Percentiles rank a stretch among this genome's conserved stretches.
Conservation (phyloP, 2,797 vertebrate species). For the Chaetophractus vellerosus region DNA sequence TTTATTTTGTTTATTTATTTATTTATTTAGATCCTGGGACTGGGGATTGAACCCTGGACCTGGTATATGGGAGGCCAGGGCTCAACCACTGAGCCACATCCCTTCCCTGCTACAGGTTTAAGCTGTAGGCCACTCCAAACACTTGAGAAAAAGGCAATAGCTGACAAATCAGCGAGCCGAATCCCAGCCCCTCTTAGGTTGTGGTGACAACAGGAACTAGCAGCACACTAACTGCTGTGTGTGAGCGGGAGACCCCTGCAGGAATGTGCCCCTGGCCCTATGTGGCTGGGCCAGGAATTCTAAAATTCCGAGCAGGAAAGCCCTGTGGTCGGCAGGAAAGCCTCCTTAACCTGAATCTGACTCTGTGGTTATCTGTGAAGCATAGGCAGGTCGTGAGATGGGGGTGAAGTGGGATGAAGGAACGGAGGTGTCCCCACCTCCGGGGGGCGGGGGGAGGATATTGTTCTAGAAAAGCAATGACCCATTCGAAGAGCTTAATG, state of each 20-base stretch:
- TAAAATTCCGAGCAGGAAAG: neutral
- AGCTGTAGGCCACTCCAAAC: neutral
- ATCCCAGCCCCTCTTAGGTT: no score
- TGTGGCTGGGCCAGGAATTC: neutral
- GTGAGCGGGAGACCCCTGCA: rapidly evolving
- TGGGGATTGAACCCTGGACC: no score
- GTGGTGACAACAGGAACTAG: neutral
- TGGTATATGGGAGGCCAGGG: no score
- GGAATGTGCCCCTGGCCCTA: neutral
- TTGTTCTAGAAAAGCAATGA: neutral
- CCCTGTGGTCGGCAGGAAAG: rapidly evolving
- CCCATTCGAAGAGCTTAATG: neutral
- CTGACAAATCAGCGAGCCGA: neutral
- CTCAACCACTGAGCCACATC: no score
- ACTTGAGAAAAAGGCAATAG: neutral
- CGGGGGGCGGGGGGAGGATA: neutral
- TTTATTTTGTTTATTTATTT: neutral
- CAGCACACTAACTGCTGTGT: rapidly evolving
- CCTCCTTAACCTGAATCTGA: neutral
- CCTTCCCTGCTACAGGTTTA: neutral
- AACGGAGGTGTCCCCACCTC: neutral
- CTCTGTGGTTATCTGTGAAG: neutral
- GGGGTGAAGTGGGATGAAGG: neutral
- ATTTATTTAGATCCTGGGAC: no score
- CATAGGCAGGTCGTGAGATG: rapidly evolving